A percentile compares a stretch with the other conserved stretches of the same genome.
Evolutionary conservation across 2,797 vertebrate genomes (phyloP).

Genomic region (Microchirus variegatus): DNA sequence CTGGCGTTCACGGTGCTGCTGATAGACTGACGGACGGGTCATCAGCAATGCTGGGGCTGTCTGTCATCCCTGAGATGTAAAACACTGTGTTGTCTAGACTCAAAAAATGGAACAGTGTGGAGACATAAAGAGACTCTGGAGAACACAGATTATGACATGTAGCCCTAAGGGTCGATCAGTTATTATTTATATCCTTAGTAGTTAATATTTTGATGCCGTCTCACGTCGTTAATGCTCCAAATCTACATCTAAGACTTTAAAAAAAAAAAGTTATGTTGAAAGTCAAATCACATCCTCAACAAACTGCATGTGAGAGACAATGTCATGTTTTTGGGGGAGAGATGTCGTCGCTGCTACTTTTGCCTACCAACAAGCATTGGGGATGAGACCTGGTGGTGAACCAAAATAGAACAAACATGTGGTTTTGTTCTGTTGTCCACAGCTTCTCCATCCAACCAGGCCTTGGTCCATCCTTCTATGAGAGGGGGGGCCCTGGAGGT

Average conservation of each 20-base stretch:
- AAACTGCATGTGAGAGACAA: neutral
- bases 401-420: conserved; percentile 33
- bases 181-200: too few relatives aligned
- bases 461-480: conserved; percentile 38
- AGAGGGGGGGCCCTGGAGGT: neutral
- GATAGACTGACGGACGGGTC: conserved; percentile 4
- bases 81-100: conserved; percentile 11
- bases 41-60: conserved; percentile 13
- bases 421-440: conserved; percentile 29
- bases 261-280: too few relatives aligned
- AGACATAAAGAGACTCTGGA: neutral
- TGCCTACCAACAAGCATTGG: neutral
- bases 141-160: too few relatives aligned
- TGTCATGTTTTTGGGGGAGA: neutral
- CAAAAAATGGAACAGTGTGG: neutral
- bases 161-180: too few relatives aligned
- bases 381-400: conserved; percentile 22
- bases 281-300: too few relatives aligned
- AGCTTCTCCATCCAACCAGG: conserved; percentile 52
- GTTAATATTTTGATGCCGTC: too few relatives aligned
- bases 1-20: conserved; percentile 3
- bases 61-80: conserved; percentile 6
- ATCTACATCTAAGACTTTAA: too few relatives aligned
- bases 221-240: too few relatives aligned
- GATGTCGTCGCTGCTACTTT: conserved; percentile 9